These are phyloP conservation scores for Nothoprocta pentlandii DNA, from an alignment of 2,113 vertebrate species.

Conservation along the genomic window DNA sequence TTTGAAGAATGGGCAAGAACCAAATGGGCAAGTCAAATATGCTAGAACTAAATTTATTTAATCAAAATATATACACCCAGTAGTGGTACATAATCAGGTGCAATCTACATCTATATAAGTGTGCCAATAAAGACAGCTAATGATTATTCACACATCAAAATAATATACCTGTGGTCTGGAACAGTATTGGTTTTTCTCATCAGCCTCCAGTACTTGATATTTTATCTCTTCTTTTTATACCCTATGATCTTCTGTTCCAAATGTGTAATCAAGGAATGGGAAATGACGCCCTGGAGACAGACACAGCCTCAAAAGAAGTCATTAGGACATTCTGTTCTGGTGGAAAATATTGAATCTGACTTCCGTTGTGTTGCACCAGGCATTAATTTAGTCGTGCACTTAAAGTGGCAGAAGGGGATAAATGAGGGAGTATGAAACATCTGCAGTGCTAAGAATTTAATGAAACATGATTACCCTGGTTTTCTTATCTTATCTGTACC, in stretches of 20 bases:
- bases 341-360: not conserved
- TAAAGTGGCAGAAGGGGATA: not conserved
- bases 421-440: not conserved
- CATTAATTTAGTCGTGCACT: not conserved
- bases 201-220: not conserved
- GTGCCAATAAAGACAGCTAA: not conserved
- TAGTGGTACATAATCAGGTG: not conserved
- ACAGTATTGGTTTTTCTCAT: not conserved
- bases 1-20: not conserved
- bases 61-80: not conserved
- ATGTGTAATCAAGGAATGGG: not conserved
- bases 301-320: not conserved
- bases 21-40: not conserved
- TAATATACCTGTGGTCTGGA: not conserved
- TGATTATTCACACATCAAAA: not conserved
- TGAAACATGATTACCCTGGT: not conserved
- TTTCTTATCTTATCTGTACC: not conserved
- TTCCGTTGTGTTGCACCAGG: not conserved
- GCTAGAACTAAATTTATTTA: not conserved
- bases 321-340: not conserved
- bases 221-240: not conserved
- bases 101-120: not conserved
- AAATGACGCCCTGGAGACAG: not conserved
- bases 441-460: not conserved
- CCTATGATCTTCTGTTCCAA: not conserved